Evolutionary conservation across 2,888 invertebrate genomes (phyloP).

Genomic region (Byasa hedistus): DNA sequence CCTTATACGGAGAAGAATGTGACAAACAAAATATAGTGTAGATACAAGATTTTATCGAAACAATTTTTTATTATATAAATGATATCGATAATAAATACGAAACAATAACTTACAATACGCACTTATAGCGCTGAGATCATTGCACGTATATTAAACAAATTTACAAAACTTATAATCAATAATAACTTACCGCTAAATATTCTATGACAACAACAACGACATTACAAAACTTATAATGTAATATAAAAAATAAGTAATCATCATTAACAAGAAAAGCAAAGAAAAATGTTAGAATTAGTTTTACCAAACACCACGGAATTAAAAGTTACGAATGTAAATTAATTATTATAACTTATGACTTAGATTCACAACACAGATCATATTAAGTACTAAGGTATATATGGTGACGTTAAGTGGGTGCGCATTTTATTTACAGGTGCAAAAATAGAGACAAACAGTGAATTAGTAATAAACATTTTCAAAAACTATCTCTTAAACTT

Average conservation of each 20-base stretch:
- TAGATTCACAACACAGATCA: constrained; percentile 32
- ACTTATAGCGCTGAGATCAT: constrained; percentile 77
- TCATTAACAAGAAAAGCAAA: not conserved
- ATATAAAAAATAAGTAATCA: not conserved
- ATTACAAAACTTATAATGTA: too few species aligned
- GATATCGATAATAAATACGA: constrained; percentile 39
- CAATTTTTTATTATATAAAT: constrained; percentile 46
- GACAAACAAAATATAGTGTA: constrained; percentile 49
- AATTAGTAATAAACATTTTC: not conserved
- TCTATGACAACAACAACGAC: too few species aligned
- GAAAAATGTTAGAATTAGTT: not conserved
- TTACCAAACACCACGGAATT: constrained; percentile 15
- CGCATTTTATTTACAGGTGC: constrained; percentile 20
- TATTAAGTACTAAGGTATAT: constrained; percentile 27
- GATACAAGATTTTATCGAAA: constrained; percentile 33
- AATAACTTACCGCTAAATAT: not conserved
- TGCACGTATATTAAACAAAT: constrained; percentile 38
- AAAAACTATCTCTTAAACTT: not conserved
- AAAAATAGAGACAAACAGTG: not conserved
- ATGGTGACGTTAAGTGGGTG: constrained; percentile 24
- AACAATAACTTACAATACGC: constrained; percentile 71
- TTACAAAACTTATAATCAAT: constrained; percentile 1
- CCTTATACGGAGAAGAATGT: constrained; percentile 52
- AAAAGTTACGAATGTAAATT: not conserved
- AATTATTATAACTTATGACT: constrained; percentile 34